Conservation (phyloP, 2,888 invertebrate species). For the Drosophila vallismaia region DNA sequence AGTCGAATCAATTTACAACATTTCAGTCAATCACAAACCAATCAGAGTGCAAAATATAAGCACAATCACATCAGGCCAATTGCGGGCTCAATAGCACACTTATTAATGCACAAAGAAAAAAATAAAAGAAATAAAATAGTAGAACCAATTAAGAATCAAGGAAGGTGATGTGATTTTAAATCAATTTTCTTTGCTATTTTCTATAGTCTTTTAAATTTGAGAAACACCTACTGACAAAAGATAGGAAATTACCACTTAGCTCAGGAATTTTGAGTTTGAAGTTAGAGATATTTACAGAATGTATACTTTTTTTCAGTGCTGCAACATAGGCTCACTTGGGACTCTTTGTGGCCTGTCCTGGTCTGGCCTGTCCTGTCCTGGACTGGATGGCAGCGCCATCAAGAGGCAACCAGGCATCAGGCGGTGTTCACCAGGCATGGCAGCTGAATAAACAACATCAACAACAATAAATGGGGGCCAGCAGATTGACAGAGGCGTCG, state of each 20-base stretch:
- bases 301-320: slow-evolving; percentile 7
- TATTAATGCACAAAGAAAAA: slow-evolving; percentile 16
- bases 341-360: slow-evolving; percentile 44
- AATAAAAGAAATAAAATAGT: not conserved
- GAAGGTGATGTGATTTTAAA: no score
- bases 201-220: no score
- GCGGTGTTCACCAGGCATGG: slow-evolving; percentile 44
- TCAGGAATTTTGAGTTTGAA: no score
- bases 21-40: slow-evolving; percentile 68
- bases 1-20: slow-evolving; percentile 64
- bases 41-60: slow-evolving; percentile 53
- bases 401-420: slow-evolving; percentile 38
- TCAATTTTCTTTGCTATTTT: no score
- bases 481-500: slow-evolving; percentile 1
- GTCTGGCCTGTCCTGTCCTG: not conserved
- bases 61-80: slow-evolving; percentile 71
- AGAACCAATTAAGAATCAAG: no score
- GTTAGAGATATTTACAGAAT: no score
- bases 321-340: slow-evolving; percentile 3
- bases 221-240: no score
- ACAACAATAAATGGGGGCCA: slow-evolving; percentile 18
- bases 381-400: slow-evolving; percentile 60
- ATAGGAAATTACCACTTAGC: no score
- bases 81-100: slow-evolving; percentile 39
- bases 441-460: slow-evolving; percentile 67